These are phyloP conservation scores for Myotis findleyi DNA, from an alignment of 2,797 vertebrate genomes.

Conservation along the genomic window DNA sequence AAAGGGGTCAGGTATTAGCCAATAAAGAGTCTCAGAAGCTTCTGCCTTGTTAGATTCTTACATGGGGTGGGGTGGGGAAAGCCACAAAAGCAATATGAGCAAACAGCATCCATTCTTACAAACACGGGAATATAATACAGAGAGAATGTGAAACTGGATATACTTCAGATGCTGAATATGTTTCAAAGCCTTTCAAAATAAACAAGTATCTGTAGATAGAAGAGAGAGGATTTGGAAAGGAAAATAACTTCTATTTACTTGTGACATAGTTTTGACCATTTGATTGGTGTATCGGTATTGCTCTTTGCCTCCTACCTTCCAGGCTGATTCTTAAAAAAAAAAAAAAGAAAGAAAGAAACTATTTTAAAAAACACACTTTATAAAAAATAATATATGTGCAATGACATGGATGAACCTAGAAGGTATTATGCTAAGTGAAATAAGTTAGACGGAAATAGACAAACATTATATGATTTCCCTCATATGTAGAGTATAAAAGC, in stretches of 20 bases:
- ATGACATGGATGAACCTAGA: neutral
- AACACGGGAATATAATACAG: constrained; percentile 78
- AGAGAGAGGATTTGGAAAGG: constrained; percentile 33
- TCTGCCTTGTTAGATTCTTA: constrained; percentile 84
- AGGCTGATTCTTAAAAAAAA: constrained; percentile 71
- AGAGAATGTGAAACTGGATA: constrained; percentile 83
- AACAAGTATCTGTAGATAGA: constrained; percentile 48
- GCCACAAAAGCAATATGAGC: constrained; percentile 79
- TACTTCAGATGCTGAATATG: constrained; percentile 69
- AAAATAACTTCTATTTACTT: constrained; percentile 60
- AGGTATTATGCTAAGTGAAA: neutral
- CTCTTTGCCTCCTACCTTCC: neutral
- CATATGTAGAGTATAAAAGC: neutral
- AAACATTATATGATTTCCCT: neutral
- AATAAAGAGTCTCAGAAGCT: constrained; percentile 85
- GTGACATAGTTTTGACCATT: constrained; percentile 7
- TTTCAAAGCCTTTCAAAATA: constrained; percentile 73
- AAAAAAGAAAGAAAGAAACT: constrained; percentile 63
- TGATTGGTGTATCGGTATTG: neutral
- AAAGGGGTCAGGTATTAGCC: constrained; percentile 86
- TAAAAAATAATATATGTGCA: constrained; percentile 66
- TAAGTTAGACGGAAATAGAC: neutral
- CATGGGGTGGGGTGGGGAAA: constrained; percentile 61
- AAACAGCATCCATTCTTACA: constrained; percentile 82
- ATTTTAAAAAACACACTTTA: constrained; percentile 66